Evolutionary conservation across 2,888 invertebrate species (phyloP), one percentile per base, ranked within the genome.

Genomic region (Amiota communis): DNA sequence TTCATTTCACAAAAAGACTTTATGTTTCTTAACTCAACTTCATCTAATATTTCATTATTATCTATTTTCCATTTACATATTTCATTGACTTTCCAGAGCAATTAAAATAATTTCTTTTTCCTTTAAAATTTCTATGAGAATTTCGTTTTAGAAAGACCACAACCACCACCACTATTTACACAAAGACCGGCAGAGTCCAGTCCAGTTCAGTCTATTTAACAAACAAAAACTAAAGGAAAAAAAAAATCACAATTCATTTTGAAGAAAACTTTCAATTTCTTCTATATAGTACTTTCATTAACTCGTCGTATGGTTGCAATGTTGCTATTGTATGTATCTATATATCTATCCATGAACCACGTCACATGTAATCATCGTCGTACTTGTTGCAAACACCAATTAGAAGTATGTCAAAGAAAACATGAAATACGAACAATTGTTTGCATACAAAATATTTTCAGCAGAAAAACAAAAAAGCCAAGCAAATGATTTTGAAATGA

Each of bases 331-430:
- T 53, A n/a, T 53, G n/a, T 53, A 15, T 53, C 53, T 15, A 15
- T 36, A 2, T 36, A 36, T 6, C 78, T 76, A 78, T 80, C 75
- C 74, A 12, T 70, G 51, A 20, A 53, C 53, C 53, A 12, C 8
- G 17, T 8, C 59, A 56, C 71, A 36, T 36, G 6, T 36, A 36
- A 6, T 36, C 36, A 6, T 36, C 6, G 59, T 76, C 72, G 75
- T 46, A 12, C 67, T 69, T 70, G 47, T 65, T 77, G 71, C 65
- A 71, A 75, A 53, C 72, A 71, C 75, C 83, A 83, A 83, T 83
- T 85, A 85, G 78, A 82, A 82, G 74, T 81, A 76, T 81, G 83
- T 85, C 86, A 84, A 80, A 84, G 84, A 78, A 84, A 84, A 85
- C 81, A 79, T 81, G 76, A 15, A 59, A 10, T 36, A 36, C 36